A percentile compares a stretch with the other conserved stretches of the same genome.
Evolutionary conservation across 2,888 invertebrate species (phyloP).

Genomic region (Macrosoma leucophasiata): DNA sequence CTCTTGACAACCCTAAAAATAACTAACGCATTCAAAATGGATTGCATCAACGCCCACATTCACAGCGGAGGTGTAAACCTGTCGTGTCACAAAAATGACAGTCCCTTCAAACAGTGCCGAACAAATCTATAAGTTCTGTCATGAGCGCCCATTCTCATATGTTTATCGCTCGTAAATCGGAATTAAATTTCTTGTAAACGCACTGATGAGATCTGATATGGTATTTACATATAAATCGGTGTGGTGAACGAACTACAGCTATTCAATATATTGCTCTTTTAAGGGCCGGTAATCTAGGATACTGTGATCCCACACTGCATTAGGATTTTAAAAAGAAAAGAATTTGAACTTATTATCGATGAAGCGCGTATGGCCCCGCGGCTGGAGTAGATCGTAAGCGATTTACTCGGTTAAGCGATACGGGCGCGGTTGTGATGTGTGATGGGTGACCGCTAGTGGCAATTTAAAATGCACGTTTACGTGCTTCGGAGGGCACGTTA

Average conservation of each 20-base stretch:
- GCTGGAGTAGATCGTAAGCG: no score
- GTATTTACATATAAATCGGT: constrained; percentile 56
- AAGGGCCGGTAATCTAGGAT: constrained; percentile 13
- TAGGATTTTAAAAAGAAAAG: no score
- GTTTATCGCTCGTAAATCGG: constrained; percentile 48
- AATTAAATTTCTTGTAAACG: constrained; percentile 40
- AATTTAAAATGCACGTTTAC: no score
- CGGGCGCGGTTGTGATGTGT: no score
- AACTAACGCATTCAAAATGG: not conserved
- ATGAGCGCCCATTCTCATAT: constrained; percentile 37
- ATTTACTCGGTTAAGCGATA: no score
- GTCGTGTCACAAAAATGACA: constrained; percentile 37
- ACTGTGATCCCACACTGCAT: not conserved
- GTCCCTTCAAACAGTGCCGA: constrained; percentile 28
- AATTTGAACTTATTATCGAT: no score
- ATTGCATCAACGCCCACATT: constrained; percentile 32
- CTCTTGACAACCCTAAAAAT: no score
- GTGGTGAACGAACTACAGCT: constrained; percentile 40
- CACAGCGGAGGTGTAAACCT: constrained; percentile 32
- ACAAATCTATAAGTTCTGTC: constrained; percentile 35
- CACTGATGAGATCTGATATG: constrained; percentile 46
- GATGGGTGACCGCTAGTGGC: no score
- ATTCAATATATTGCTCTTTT: constrained; percentile 30
- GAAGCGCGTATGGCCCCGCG: no score
- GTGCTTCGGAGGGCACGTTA: no score